These are phyloP conservation scores for Saturnia pavonia DNA, from an alignment of 2,888 invertebrate species.

Conservation along the genomic window DNA sequence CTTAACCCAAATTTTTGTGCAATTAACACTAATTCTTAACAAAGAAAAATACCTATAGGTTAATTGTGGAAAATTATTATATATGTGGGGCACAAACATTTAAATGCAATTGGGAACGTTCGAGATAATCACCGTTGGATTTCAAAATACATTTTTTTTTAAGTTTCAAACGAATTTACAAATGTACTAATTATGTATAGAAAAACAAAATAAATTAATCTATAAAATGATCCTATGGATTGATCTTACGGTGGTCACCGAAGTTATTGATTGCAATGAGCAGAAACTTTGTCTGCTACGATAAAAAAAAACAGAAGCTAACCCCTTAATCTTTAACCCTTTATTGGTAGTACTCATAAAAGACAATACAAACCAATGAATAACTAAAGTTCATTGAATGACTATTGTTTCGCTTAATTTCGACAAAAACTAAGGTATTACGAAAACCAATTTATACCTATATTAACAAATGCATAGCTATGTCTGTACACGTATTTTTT, in stretches of 20 bases:
- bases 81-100: conserved; percentile 67
- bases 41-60: conserved; percentile 54
- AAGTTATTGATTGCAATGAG: too few relatives aligned
- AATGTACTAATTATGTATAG: too few relatives aligned
- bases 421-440: neutral
- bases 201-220: too few relatives aligned
- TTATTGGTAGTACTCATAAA: neutral
- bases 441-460: neutral
- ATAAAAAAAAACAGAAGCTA: neutral
- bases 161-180: too few relatives aligned
- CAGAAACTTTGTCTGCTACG: too few relatives aligned
- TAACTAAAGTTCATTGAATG: neutral
- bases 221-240: too few relatives aligned
- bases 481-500: too few relatives aligned
- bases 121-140: conserved; percentile 36
- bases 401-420: neutral
- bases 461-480: too few relatives aligned
- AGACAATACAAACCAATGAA: neutral
- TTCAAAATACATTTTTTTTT: neutral
- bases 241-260: too few relatives aligned
- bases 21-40: conserved; percentile 67
- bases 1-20: conserved; percentile 59
- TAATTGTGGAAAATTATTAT: conserved; percentile 55
- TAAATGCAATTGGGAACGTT: conserved; percentile 61
- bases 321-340: neutral